Evolutionary conservation across 2,888 invertebrate genomes (phyloP), one percentile per base, ranked within the genome.

Genomic region (Melanchra persicariae): DNA sequence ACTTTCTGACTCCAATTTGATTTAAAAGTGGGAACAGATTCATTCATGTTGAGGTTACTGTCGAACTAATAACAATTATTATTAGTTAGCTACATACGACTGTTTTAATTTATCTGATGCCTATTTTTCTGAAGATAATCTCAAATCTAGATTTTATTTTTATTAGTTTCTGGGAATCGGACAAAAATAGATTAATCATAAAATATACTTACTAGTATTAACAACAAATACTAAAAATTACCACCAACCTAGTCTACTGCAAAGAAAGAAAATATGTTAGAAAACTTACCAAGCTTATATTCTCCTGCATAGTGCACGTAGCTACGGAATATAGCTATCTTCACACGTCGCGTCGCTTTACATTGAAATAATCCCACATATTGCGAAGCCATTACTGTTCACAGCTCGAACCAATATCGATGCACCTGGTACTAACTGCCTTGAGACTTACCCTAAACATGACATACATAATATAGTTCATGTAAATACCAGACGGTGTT

Each of bases 1-100:
- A 78, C 85, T 85, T 86, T 82, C 75, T 26, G 59, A 70, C 67
- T 51, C 64, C 73, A 62, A 85, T 85, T 81, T 77, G 77, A 85
- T 84, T 81, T 87, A 85, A 87, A 90, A 87, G 71, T 81, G 77
- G 73, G 70, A 85, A 83, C 68, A 74, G 73, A 88, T 86, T 83
- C 70, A 88, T 86, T 83, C 70, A 81, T 89, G 88, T 87, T 89
- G 86, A 90, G 90, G 90, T 84, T 85, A 74, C 34, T n/a, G 47
- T 51, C 65, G 59, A 81, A 84, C 77, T 80, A 85, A 83, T 80
- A 85, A 83, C 82, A 79, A 77, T 85, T 78, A 81, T 85, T 58
- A 80, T 78, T 67, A 78, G 70, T 65, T 57, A 70, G 45, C 26
- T 63, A 62, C 24, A 61, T 24, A 40, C 30, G 24, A 51, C 49